Percentiles rank a stretch among this genome's conserved stretches.
phyloP scores from a whole-genome alignment of 2,797 vertebrate species.

The Catharus ustulatus region DNA sequence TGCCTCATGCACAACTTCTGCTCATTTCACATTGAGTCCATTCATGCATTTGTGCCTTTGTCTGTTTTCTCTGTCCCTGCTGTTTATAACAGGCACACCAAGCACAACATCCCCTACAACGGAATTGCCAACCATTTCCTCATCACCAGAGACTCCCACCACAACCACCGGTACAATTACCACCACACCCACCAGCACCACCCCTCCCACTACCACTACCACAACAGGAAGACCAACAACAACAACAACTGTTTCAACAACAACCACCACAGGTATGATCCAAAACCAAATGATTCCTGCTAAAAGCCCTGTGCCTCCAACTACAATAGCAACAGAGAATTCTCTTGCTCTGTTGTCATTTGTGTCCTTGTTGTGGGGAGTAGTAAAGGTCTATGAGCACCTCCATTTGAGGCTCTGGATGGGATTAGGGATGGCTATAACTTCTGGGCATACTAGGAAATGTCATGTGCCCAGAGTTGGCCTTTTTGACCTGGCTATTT shows the following conservation, averaged over 20 bases:
- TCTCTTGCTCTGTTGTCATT: neutral
- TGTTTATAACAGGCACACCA: neutral
- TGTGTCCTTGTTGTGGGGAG: neutral
- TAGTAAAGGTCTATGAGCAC: too few species aligned
- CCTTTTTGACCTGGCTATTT: neutral
- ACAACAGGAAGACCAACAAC: too few species aligned
- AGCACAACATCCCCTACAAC: neutral
- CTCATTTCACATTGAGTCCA: rapidly evolving
- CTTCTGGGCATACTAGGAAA: too few species aligned
- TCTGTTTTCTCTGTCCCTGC: neutral
- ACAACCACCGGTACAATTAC: neutral
- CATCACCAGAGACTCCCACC: neutral
- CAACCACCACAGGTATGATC: neutral
- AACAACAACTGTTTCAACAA: too few species aligned
- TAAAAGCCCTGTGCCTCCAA: neutral
- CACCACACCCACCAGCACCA: too few species aligned
- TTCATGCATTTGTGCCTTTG: rapidly evolving
- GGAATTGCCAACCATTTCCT: rapidly evolving
- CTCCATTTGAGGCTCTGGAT: too few species aligned
- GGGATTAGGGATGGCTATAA: too few species aligned
- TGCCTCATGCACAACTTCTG: rapidly evolving
- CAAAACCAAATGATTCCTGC: neutral
- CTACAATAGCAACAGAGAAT: neutral
- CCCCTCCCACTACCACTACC: neutral
- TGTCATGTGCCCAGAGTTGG: too few species aligned